Conservation (phyloP, 92 coral and sea anemone species). For the Zoanthus solanderi region DNA sequence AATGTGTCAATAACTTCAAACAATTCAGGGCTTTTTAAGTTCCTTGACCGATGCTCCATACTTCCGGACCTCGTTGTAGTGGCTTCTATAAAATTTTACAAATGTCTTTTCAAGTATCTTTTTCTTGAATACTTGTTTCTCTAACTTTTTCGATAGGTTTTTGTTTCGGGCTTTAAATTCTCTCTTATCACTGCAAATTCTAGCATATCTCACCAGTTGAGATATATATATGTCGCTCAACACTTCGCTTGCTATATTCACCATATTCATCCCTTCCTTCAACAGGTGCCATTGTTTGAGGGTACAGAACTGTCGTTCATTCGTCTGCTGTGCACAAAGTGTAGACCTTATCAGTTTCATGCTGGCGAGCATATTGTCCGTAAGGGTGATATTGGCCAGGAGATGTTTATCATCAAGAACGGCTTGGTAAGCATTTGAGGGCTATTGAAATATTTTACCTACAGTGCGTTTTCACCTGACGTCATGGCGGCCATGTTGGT, state of each 20-base stretch:
- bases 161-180: too few species aligned
- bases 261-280: not conserved
- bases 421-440: constrained; percentile 71
- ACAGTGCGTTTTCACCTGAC: too few species aligned
- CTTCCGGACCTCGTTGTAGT: too few species aligned
- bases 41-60: too few species aligned
- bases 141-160: too few species aligned
- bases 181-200: too few species aligned
- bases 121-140: too few species aligned
- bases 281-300: constrained; percentile 76
- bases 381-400: constrained; percentile 89
- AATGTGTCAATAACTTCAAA: constrained; percentile 57
- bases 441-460: not conserved
- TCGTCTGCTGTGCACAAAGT: constrained; percentile 84
- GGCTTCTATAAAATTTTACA: too few species aligned
- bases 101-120: too few species aligned
- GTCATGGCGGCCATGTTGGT: too few species aligned
- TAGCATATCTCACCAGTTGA: too few species aligned
- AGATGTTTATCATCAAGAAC: constrained; percentile 79
- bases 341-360: constrained; percentile 74
- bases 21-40: constrained; percentile 40
- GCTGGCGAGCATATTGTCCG: constrained; percentile 85
- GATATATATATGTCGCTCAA: constrained; percentile 64
- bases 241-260: constrained; percentile 68
- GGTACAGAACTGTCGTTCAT: constrained; percentile 72